A percentile compares a stretch with the other conserved stretches of the same genome.
Conservation (phyloP, 2,888 invertebrate species). For the Leptinotarsa tumamoca region DNA sequence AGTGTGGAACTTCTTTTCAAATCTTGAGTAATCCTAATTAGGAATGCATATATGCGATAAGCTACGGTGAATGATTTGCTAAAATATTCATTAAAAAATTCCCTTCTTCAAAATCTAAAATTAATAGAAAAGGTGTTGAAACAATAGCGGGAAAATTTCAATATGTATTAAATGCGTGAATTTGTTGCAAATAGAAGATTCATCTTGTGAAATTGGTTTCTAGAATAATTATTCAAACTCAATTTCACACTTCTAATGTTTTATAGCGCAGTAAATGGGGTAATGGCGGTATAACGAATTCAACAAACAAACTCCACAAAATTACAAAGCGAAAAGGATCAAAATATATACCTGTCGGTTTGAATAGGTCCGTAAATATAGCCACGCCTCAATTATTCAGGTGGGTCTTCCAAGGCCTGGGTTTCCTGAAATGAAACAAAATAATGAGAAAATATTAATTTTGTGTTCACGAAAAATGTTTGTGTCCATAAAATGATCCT, state of each 20-base stretch:
- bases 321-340: conserved; percentile 33
- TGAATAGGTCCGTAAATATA: conserved; percentile 35
- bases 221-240: conserved; percentile 1
- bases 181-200: neutral
- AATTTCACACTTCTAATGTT: conserved; percentile 22
- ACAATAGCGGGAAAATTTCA: neutral
- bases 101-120: too few relatives aligned
- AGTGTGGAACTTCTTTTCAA: too few relatives aligned
- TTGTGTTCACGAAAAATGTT: neutral
- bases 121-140: too few relatives aligned
- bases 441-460: neutral
- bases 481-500: neutral
- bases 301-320: conserved; percentile 33
- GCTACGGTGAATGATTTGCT: too few relatives aligned
- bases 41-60: too few relatives aligned
- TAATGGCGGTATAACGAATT: conserved; percentile 34
- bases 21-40: too few relatives aligned
- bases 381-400: conserved; percentile 33
- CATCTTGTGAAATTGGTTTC: neutral
- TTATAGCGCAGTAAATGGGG: conserved; percentile 26
- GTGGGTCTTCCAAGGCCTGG: neutral
- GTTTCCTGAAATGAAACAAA: conserved; percentile 16
- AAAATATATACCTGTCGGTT: conserved; percentile 34
- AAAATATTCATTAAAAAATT: too few relatives aligned
- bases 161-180: neutral